A percentile compares a stretch with the other conserved stretches of the same genome.
Conservation (phyloP, 2,888 invertebrate genomes). For the Xylocampa areola region DNA sequence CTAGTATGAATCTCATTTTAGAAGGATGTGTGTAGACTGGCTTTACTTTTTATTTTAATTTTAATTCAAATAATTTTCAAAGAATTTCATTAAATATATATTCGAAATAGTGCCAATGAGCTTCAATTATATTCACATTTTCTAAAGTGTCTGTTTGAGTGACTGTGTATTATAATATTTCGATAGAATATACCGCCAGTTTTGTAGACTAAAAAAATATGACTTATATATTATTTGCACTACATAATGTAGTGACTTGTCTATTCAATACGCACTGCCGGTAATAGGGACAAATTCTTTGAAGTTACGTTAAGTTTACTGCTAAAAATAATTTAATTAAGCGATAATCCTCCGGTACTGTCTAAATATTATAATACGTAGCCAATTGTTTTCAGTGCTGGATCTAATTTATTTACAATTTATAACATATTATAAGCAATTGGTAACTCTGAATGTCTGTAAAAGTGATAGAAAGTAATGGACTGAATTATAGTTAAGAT, state of each 20-base stretch:
- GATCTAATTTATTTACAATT: conserved; percentile 9
- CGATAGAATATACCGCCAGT: background rate
- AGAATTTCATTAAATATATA: background rate
- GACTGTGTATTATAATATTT: conserved; percentile 19
- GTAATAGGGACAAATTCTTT: too few relatives aligned
- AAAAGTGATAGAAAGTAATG: conserved; percentile 52
- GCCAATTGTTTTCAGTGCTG: conserved; percentile 8
- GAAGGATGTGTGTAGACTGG: conserved; percentile 26
- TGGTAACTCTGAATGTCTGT: conserved; percentile 48
- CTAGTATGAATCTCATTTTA: conserved; percentile 53
- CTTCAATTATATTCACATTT: conserved; percentile 28
- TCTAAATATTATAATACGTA: conserved; percentile 8
- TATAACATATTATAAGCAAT: conserved; percentile 19
- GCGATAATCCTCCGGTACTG: background rate
- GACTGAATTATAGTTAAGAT: conserved; percentile 69
- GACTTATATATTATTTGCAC: too few relatives aligned
- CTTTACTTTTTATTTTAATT: conserved; percentile 18
- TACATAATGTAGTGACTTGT: too few relatives aligned
- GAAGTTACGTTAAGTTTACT: too few relatives aligned
- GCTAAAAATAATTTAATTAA: too few relatives aligned
- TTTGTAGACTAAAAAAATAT: too few relatives aligned
- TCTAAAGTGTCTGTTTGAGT: conserved; percentile 13
- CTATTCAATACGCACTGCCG: too few relatives aligned
- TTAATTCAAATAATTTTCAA: conserved; percentile 7
- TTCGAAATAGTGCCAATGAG: conserved; percentile 46